These are phyloP conservation scores for Engystomops pustulosus DNA, from an alignment of 2,113 vertebrate species.

Conservation along the genomic window DNA sequence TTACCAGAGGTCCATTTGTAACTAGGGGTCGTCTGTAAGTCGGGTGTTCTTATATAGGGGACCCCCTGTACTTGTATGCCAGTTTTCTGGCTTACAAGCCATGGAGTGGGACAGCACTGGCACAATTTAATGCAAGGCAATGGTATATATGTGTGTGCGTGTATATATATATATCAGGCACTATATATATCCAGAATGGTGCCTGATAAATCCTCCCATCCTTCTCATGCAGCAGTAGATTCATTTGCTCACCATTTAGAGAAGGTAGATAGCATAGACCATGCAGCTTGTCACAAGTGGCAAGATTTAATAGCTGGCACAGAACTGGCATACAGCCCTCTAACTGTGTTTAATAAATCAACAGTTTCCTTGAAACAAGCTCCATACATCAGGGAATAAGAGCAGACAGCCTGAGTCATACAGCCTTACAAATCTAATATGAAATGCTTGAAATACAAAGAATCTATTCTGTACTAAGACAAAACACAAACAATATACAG, in stretches of 20 bases:
- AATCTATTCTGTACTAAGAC: background rate
- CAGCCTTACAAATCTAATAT: background rate
- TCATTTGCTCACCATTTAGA: background rate
- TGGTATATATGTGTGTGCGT: too few species aligned
- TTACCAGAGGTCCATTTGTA: too few species aligned
- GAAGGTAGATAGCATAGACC: background rate
- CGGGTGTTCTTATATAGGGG: too few species aligned
- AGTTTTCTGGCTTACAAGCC: too few species aligned
- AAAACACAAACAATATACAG: constrained; percentile 1
- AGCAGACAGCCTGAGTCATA: constrained; percentile 18
- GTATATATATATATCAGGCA: too few species aligned
- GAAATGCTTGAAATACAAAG: constrained; percentile 1
- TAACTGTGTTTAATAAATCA: constrained; percentile 53
- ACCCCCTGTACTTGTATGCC: too few species aligned
- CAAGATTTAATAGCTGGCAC: constrained; percentile 10
- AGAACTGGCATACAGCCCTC: background rate
- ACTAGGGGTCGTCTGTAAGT: too few species aligned
- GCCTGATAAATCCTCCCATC: too few species aligned
- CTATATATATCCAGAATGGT: too few species aligned
- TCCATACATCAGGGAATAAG: constrained; percentile 39
- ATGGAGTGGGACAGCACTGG: too few species aligned
- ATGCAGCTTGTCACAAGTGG: background rate
- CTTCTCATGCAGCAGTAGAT: too few species aligned
- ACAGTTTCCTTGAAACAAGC: constrained; percentile 10
- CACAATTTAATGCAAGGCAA: too few species aligned